Base-by-base conservation (phyloP, 2,797 vertebrate genomes). In the Pelobates cultripes region DNA sequence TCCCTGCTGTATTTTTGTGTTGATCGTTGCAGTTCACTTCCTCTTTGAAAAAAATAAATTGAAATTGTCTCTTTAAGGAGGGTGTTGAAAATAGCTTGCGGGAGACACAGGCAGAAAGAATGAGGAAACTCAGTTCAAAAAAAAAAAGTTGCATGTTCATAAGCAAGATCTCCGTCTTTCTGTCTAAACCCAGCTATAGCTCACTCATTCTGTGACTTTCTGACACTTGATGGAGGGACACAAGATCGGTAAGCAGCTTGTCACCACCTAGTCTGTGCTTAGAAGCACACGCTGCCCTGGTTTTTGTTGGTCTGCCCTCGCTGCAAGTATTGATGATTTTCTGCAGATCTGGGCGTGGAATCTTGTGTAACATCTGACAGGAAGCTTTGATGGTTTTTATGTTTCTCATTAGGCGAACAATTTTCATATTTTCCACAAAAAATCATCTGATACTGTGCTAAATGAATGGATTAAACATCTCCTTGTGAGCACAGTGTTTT, bases 361-460 rank as follows among this genome's bases (percentile, higher is more conserved):
- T 47, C 73, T 83, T 83, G 70, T 83, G 76, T 83, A 83, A 83
- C 76, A 42, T 78, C 76, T 69, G 64, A 74, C 63, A 73, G 81
- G 63, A 74, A 82, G 70, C 44, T 68, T 57, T 7, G 57, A 60
- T 45, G 28, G 9, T 75, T 43, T 71, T 15, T 51, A 7, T 53
- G 4, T 64, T n/a, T 47, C 4, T 51, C 28, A 43, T 67, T 57
- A 7, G 1, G 55, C 2, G 13, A 4, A 15, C 55, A 14, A 7
- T 57, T 57, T 1, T 57, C 8, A 57, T 10, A 6, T 10, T 51
- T 51, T 51, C 47, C 47, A 6, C 2, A 28, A 28, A 28, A 28
- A 28, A 28, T 1, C 28, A 2, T 28, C 28, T 2, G 28, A 28
- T 28, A 10, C 47, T 6, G 47, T 51, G 47, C 47, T 6, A 51